Evolutionary conservation across 2,797 vertebrate species (phyloP).

Genomic region (Heliangelus exortis): DNA sequence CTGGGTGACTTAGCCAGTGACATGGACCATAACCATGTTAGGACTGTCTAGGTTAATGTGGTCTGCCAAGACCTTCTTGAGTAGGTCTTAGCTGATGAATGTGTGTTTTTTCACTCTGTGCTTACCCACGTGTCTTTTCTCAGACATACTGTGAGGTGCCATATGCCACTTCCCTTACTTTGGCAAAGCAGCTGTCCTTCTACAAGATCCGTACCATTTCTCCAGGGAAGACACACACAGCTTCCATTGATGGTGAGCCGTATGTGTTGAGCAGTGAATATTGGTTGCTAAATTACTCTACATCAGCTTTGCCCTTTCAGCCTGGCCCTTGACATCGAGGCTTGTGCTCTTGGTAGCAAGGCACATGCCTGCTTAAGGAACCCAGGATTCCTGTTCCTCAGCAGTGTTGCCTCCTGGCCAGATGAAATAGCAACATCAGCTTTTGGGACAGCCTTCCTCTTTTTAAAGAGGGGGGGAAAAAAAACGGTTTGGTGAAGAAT

Average conservation of each 20-base stretch:
- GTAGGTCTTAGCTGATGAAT: neutral
- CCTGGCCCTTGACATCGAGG: neutral
- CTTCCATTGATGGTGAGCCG: slow-evolving; percentile 92
- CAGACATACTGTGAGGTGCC: slow-evolving; percentile 91
- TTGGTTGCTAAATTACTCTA: neutral
- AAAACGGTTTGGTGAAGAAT: neutral
- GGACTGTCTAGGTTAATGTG: neutral
- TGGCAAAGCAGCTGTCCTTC: slow-evolving; percentile 93
- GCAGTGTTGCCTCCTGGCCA: neutral
- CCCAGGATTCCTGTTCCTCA: neutral
- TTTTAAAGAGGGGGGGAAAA: neutral
- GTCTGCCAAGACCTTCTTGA: neutral
- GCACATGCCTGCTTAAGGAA: neutral
- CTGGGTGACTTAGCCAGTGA: neutral
- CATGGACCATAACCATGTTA: neutral
- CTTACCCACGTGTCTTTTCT: slow-evolving; percentile 6
- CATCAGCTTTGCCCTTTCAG: neutral
- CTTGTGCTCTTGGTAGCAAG: neutral
- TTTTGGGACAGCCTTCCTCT: neutral
- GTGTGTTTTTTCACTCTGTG: neutral
- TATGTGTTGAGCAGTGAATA: neutral
- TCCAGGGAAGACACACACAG: slow-evolving; percentile 94
- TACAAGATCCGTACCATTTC: slow-evolving; percentile 92
- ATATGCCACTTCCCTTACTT: slow-evolving; percentile 91
- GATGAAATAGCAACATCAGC: neutral